phyloP scores from a whole-genome alignment of 2,888 invertebrate species.

The Mechanitis mazaeus region DNA sequence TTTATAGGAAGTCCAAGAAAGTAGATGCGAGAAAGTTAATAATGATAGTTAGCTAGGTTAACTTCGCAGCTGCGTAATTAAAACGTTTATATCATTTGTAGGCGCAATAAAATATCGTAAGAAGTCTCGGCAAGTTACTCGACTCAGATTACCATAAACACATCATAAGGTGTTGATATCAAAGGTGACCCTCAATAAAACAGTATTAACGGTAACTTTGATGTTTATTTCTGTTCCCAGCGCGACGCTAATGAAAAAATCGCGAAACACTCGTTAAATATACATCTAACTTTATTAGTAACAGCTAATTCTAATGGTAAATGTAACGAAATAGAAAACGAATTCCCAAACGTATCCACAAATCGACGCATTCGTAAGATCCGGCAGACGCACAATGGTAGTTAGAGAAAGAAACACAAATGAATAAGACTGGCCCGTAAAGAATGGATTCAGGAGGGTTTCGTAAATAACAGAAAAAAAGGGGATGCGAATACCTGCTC shows the following conservation, averaged over 20 bases:
- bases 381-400: slow-evolving; percentile 25
- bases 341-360: slow-evolving; percentile 5
- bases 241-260: slow-evolving; percentile 21
- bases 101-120: slow-evolving; percentile 18
- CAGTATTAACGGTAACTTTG: slow-evolving; percentile 48
- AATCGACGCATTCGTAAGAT: slow-evolving; percentile 13
- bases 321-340: slow-evolving; percentile 5
- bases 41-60: slow-evolving; percentile 15
- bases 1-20: slow-evolving; percentile 15
- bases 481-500: slow-evolving; percentile 66
- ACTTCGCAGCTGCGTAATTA: slow-evolving; percentile 22
- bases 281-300: slow-evolving; percentile 29
- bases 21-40: slow-evolving; percentile 20
- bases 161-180: slow-evolving; percentile 60
- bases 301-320: background rate
- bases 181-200: slow-evolving; percentile 63
- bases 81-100: slow-evolving; percentile 24
- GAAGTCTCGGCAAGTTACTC: slow-evolving; percentile 21
- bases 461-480: slow-evolving; percentile 55
- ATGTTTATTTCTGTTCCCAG: slow-evolving; percentile 49
- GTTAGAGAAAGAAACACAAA: slow-evolving; percentile 28
- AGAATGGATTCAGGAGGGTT: slow-evolving; percentile 43
- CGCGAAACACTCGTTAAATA: slow-evolving; percentile 16
- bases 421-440: slow-evolving; percentile 36
- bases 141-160: slow-evolving; percentile 42